Evolutionary conservation across 2,113 vertebrate species (phyloP), one percentile per base, ranked within the genome.

Genomic region (Cottus gobio): DNA sequence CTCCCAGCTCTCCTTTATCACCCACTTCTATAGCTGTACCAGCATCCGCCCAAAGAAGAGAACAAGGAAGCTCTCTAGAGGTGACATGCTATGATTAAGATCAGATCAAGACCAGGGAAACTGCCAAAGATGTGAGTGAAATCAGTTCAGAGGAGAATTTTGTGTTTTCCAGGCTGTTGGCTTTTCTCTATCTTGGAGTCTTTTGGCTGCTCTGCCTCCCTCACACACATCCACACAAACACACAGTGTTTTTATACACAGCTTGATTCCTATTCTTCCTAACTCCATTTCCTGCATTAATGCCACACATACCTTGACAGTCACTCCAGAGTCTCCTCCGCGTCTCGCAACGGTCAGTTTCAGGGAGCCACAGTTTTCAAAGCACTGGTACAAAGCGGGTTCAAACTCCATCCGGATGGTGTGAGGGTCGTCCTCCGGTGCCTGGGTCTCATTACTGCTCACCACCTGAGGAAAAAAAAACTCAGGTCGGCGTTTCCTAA

Each of bases 291-390:
- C 22, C 61, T 36, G 6, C 13, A 62, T 28, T 34, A 37, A 50
- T 22, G 11, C 5, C 18, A 30, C 65, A 24, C 30, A 7, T 10
- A 95, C 95, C 87, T 95, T 95, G 57, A 96, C 90, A 28, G 95
- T 93, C 0, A 92, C 81, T 62, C 87, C 91, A 0, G 90, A 37
- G 52, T 96, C 95, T 50, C 95, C 95, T 16, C 96, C 95, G 0
- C 85, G 91, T 64, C 95, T 91, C 31, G 71, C 91, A 8, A 96
- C 94, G 0, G 94, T 94, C 84, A 96, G 93, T 54, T 95, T 95
- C 52, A 96, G 90, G 1, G 95, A 95, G 66, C 96, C 96, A 24
- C 96, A 96, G 93, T 96, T 96, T 87, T 96, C 96, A 16, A 96
- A 96, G 90, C 96, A 96, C 91, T 96, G 95, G 83, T 96, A 96